phyloP scores from a whole-genome alignment of 2,797 vertebrate genomes.

The Podarcis lilfordi region DNA sequence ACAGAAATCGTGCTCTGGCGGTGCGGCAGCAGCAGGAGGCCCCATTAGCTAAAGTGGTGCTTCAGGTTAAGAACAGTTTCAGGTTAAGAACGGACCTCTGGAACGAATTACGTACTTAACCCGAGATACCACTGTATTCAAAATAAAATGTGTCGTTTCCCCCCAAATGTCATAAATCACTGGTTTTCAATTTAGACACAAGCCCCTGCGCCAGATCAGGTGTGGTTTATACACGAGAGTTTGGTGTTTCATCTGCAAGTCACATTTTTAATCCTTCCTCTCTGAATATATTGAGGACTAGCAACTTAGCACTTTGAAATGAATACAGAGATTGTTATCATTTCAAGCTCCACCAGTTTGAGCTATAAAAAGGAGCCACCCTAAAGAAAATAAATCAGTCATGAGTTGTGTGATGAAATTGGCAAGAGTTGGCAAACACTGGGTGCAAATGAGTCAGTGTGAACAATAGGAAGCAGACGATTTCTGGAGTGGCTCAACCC shows the following conservation, averaged over 20 bases:
- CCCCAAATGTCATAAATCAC: too few species aligned
- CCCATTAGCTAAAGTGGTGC: too few species aligned
- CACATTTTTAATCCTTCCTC: background rate
- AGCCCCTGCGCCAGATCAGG: background rate
- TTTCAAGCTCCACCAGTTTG: constrained; percentile 28
- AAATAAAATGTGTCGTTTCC: background rate
- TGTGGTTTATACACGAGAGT: background rate
- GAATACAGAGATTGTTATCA: constrained; percentile 6
- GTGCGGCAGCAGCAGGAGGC: too few species aligned
- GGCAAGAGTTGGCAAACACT: constrained; percentile 16
- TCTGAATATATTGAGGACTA: background rate
- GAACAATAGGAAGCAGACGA: fast-evolving
- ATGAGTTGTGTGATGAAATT: constrained; percentile 3
- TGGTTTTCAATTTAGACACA: background rate
- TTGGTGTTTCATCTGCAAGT: background rate
- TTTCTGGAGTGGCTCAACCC: background rate
- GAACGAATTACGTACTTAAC: too few species aligned
- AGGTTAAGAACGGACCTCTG: too few species aligned
- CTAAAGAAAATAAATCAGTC: constrained; percentile 17
- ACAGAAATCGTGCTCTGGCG: too few species aligned
- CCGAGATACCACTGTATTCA: background rate
- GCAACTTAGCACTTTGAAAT: background rate
- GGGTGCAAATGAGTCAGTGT: background rate
- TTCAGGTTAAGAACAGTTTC: too few species aligned
- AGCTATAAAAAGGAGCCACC: constrained; percentile 23